Evolutionary conservation across 2,113 vertebrate species (phyloP), one percentile per base, ranked within the genome.

Genomic region (Pterocles burchelli): DNA sequence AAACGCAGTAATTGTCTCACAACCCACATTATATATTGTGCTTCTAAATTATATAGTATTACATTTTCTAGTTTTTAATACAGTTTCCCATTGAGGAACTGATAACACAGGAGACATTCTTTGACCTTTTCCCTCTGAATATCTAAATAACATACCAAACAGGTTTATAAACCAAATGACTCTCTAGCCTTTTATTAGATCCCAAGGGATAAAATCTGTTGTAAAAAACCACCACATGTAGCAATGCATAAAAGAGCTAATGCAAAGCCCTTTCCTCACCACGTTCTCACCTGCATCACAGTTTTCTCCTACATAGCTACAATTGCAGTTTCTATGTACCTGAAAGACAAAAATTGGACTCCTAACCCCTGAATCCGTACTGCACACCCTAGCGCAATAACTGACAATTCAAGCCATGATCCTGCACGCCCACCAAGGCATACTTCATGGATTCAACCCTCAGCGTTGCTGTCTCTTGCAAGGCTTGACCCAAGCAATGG

Each of bases 61-160:
- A 84, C 75, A 97, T 97, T 97, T 96, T 97, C 96, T 95, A 85
- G 83, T 96, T 98, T 98, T 98, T 97, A 97, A 98, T 98, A 97
- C 90, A 89, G 96, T 96, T 98, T 97, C 96, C 96, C 95, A 97
- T 93, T 91, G 94, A 97, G 96, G 74, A 97, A 97, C 7, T 97
- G 97, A 97, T 98, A 97, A 97, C 95, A 96, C 89, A 92, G 95
- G 77, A 96, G 96, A 97, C 89, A 94, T 97, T 97, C 92, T 97
- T 91, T 94, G 89, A 96, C 95, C 93, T 97, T 97, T 97, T 97
- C 91, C 93, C 95, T 96, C 92, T 96, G 96, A 97, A 96, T 97
- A 97, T 81, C 96, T 97, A 98, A 97, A 98, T 95, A 97, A 97
- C 93, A 96, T 67, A 95, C 92, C 88, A 92, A 67, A 79, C 25